Evolutionary conservation across 2,888 invertebrate genomes (phyloP).

Genomic region (Hypolimnas misippus): DNA sequence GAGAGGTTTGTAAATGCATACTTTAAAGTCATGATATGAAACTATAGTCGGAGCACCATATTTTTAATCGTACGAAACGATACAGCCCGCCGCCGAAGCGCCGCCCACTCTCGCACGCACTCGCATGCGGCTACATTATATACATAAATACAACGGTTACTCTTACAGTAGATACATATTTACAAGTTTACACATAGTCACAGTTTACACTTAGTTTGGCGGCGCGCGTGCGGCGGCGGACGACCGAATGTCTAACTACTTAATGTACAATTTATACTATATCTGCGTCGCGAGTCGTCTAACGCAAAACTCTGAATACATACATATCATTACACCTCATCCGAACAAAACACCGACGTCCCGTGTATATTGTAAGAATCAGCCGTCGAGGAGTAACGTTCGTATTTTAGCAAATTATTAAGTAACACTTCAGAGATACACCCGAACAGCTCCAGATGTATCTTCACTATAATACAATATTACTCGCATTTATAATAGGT

Average conservation of each 20-base stretch:
- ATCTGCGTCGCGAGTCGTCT: constrained; percentile 4
- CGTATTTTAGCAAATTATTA: constrained; percentile 1
- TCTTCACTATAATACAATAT: not conserved
- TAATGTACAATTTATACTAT: constrained; percentile 18
- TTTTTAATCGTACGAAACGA: constrained; percentile 46
- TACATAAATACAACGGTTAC: constrained; percentile 18
- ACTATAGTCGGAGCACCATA: constrained; percentile 79
- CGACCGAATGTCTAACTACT: constrained; percentile 11
- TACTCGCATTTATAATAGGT: not conserved
- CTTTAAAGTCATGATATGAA: constrained; percentile 79
- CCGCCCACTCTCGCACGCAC: constrained; percentile 25
- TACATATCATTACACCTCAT: not conserved
- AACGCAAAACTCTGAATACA: constrained; percentile 4
- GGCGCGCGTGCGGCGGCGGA: constrained; percentile 15
- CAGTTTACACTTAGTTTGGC: not conserved
- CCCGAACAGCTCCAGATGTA: not conserved
- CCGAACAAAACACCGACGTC: not conserved
- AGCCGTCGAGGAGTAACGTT: not conserved
- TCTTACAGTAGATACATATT: constrained; percentile 16
- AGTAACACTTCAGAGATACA: constrained; percentile 14
- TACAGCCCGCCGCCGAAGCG: constrained; percentile 30
- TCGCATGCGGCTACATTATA: constrained; percentile 21
- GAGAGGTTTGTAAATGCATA: constrained; percentile 74
- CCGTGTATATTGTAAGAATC: not conserved
- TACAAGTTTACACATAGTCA: constrained; percentile 14